Base-by-base conservation (phyloP, 1,140 invertebrate species). In the Conopomorpha cramerella region DNA sequence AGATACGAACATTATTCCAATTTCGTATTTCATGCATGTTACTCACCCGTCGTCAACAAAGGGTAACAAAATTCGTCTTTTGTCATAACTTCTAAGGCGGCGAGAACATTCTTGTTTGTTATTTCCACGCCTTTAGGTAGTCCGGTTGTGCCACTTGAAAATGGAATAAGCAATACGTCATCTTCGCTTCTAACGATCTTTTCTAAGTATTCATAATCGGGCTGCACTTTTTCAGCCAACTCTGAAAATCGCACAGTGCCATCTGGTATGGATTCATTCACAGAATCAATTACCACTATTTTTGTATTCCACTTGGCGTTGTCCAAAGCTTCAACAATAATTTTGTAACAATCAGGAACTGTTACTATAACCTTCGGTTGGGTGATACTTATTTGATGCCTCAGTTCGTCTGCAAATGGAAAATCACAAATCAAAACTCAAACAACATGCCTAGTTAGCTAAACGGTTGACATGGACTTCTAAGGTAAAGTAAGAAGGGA, bases 101-200 rank as follows among this genome's bases (percentile, higher is more conserved):
- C 74, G 6, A 91, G 68, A 2, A 94, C 53, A 77, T 92, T 93
- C 27, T 58, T 73, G 54, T 95, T 90, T 0, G 90, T 90, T 12
- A 96, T 74, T 81, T 92, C 88, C 0, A 95, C 94, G 8, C 93
- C 93, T 78, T 97, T 97, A 0, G 94, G 93, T 32, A 90, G 58
- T 30, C 93, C 92, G 17, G 93, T 96, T 0, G 93, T 95, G 3
- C 93, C 93, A 70, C 91, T 94, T 0, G 92, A 89, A 55, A 86
- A 89, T 0, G 86, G 87, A 38, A 89, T 63, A 13, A 83, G 39
- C 1, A 80, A 82, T 1, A 81, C 17, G 43, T 85, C 80, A 16
- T 83, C 63, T 0, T 46, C 33, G 8, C 59, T 67, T 23, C 43
- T 62, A 8, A 53, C 52, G 16, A 72, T 42, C 52, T 58, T 71